A percentile compares a stretch with the other conserved stretches of the same genome.
Evolutionary conservation across 2,113 vertebrate genomes (phyloP).

Genomic region (Corapipo altera): DNA sequence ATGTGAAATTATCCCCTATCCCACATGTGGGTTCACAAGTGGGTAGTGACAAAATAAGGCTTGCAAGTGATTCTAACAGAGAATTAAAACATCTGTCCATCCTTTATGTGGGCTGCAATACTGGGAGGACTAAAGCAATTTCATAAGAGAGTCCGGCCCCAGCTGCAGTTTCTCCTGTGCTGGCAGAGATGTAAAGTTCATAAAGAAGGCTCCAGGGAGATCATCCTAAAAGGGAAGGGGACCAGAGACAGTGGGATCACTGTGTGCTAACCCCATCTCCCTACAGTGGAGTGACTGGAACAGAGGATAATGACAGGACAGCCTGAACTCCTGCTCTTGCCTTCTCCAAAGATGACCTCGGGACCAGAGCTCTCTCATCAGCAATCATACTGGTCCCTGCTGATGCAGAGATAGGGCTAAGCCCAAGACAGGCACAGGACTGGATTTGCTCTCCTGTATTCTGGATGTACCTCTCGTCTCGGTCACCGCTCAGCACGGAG

Average conservation of each 20-base stretch:
- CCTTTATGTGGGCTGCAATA: not conserved
- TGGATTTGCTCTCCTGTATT: not conserved
- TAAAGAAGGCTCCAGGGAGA: not conserved
- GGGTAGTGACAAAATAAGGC: not conserved
- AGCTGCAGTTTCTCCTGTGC: not conserved
- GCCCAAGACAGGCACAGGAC: not conserved
- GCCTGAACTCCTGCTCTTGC: not conserved
- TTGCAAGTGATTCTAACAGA: not conserved
- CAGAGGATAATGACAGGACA: not conserved
- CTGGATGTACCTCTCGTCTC: not conserved
- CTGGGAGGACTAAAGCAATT: not conserved
- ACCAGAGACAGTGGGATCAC: not conserved
- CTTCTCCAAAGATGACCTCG: not conserved
- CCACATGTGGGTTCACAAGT: fast-evolving
- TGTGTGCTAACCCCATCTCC: not conserved
- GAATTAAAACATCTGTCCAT: not conserved
- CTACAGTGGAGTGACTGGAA: not conserved
- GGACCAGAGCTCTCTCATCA: not conserved
- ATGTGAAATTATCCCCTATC: not conserved
- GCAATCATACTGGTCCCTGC: not conserved
- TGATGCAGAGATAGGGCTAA: not conserved
- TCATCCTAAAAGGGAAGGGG: not conserved
- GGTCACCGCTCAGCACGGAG: not conserved
- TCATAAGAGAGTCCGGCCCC: not conserved
- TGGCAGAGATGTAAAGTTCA: not conserved